Evolutionary conservation across 2,888 invertebrate species (phyloP).

Genomic region (Luperina testacea): DNA sequence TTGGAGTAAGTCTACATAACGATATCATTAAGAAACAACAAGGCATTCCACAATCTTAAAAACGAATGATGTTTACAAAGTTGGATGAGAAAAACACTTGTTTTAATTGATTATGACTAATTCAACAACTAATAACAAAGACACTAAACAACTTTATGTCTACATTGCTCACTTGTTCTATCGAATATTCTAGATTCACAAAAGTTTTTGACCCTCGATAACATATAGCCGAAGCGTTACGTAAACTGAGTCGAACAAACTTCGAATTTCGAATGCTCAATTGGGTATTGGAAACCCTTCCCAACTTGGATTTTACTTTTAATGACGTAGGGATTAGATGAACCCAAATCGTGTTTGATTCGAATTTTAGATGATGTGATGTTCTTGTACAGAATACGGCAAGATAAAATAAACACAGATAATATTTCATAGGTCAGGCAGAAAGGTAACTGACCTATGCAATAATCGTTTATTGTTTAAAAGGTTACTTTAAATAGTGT

Average conservation of each 20-base stretch:
- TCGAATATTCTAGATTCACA: slow-evolving; percentile 36
- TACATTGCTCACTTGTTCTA: neutral
- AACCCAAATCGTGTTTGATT: slow-evolving; percentile 47
- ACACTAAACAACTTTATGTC: neutral
- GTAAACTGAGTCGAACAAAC: slow-evolving; percentile 49
- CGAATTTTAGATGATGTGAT: slow-evolving; percentile 13
- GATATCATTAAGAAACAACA: neutral
- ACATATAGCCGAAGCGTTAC: slow-evolving; percentile 38
- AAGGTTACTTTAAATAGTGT: neutral
- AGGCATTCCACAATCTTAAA: slow-evolving; percentile 7
- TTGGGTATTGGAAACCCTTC: slow-evolving; percentile 58
- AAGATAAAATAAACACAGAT: neutral
- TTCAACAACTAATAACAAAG: neutral
- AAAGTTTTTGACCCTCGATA: slow-evolving; percentile 47
- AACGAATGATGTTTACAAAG: neutral
- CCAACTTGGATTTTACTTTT: slow-evolving; percentile 59
- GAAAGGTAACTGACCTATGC: neutral
- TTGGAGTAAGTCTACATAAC: neutral
- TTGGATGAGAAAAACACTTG: neutral
- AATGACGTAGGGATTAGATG: slow-evolving; percentile 53
- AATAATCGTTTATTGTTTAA: neutral
- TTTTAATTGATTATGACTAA: neutral
- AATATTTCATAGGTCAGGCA: neutral
- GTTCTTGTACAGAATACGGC: neutral
- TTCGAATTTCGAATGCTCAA: slow-evolving; percentile 58